These are phyloP conservation scores for Tinea trinotella DNA, from an alignment of 2,888 invertebrate species.

Conservation along the genomic window DNA sequence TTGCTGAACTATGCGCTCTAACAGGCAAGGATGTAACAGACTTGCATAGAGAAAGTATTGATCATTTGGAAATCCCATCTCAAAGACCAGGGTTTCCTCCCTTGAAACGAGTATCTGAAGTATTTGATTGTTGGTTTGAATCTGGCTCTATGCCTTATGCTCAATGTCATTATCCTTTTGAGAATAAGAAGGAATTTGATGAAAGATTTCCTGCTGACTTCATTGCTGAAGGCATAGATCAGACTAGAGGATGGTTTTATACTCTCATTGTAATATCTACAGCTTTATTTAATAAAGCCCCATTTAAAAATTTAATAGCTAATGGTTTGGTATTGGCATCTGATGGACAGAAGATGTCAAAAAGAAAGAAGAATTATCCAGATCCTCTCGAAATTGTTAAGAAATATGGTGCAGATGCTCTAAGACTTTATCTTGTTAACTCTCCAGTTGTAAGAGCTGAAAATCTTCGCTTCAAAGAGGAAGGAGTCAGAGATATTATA, in stretches of 20 bases:
- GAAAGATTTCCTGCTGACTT: slow-evolving; percentile 98
- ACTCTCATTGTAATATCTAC: slow-evolving; percentile 98
- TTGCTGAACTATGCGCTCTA: slow-evolving; percentile 88
- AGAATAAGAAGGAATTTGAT: slow-evolving; percentile 89
- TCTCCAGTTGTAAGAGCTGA: slow-evolving; percentile 98
- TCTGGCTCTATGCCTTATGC: slow-evolving; percentile 99
- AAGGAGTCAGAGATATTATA: slow-evolving; percentile 95
- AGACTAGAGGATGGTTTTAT: slow-evolving; percentile 99
- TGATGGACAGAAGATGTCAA: slow-evolving; percentile 99
- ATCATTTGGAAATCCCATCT: slow-evolving; percentile 94
- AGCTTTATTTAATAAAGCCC: slow-evolving; percentile 94
- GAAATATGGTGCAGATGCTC: slow-evolving; percentile 97
- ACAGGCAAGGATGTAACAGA: slow-evolving; percentile 89
- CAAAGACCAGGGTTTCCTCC: slow-evolving; percentile 85
- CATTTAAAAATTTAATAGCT: slow-evolving; percentile 97
- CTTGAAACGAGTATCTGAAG: slow-evolving; percentile 88
- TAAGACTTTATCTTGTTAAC: slow-evolving; percentile 95
- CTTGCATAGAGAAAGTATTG: slow-evolving; percentile 95
- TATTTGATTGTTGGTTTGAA: slow-evolving; percentile 99
- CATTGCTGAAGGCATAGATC: slow-evolving; percentile 99
- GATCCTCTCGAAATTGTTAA: slow-evolving; percentile 92
- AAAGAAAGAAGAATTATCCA: slow-evolving; percentile 98
- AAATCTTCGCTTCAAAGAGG: slow-evolving; percentile 96
- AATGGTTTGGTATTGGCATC: slow-evolving; percentile 96
- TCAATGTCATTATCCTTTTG: slow-evolving; percentile 96